phyloP scores from a whole-genome alignment of 2,888 invertebrate species.

The Microchrysa polita region DNA sequence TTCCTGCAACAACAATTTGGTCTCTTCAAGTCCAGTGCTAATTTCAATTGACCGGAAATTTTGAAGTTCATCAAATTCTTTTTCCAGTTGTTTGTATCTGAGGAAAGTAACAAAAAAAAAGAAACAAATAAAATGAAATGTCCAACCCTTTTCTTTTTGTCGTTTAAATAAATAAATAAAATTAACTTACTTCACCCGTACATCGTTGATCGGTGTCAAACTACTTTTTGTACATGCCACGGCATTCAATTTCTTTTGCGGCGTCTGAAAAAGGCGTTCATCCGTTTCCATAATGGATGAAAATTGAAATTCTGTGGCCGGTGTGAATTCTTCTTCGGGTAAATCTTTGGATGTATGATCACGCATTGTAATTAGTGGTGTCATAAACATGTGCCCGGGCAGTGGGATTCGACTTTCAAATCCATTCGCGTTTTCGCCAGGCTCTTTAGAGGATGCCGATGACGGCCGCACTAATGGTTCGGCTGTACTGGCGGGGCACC shows the following conservation, averaged over 20 bases:
- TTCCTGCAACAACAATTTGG: no score
- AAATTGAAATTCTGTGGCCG: conserved; percentile 46
- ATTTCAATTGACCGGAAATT: conserved; percentile 64
- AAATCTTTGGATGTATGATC: conserved; percentile 5
- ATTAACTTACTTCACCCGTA: conserved; percentile 19
- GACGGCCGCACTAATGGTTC: conserved; percentile 36
- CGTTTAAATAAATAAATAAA: conserved; percentile 30
- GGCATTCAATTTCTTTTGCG: neutral
- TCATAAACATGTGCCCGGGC: conserved; percentile 50
- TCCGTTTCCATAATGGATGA: neutral
- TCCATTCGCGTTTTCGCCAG: neutral
- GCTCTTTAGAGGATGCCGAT: neutral
- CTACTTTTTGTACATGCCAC: neutral
- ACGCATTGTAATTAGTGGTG: conserved; percentile 54
- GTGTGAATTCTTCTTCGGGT: conserved; percentile 47
- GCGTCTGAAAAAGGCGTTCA: conserved; percentile 29
- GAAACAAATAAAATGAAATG: no score
- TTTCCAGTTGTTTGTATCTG: conserved; percentile 66
- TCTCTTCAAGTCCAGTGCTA: no score
- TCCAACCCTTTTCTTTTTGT: no score
- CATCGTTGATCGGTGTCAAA: conserved; percentile 31
- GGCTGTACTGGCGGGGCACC: conserved; percentile 58
- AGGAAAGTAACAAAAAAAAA: conserved; percentile 59
- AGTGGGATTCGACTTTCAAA: neutral
- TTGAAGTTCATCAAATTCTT: conserved; percentile 68